Percentiles rank a stretch among this genome's conserved stretches.
phyloP scores from a whole-genome alignment of 2,797 vertebrate species.

The Psittacula derbiana region DNA sequence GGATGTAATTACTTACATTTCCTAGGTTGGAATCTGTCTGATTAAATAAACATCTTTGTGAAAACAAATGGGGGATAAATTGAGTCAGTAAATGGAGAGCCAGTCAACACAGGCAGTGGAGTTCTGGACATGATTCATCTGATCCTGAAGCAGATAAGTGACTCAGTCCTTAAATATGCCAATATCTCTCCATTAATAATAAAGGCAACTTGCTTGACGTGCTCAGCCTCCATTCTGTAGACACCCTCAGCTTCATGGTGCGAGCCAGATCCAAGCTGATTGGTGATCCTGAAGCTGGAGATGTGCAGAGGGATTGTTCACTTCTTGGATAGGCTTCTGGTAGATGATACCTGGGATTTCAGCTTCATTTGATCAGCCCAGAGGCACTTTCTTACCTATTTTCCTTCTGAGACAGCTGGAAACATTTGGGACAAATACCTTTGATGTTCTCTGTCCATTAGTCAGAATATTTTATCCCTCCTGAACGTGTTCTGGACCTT shows the following conservation, averaged over 20 bases:
- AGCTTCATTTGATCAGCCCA: background rate
- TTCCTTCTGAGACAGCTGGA: background rate
- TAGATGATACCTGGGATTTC: background rate
- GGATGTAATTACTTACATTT: conserved; percentile 1
- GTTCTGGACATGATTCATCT: conserved; percentile 37
- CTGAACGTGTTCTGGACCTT: background rate
- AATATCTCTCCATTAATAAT: background rate
- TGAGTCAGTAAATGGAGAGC: conserved; percentile 34
- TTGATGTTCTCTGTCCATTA: background rate
- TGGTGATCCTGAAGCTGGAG: background rate
- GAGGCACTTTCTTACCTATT: background rate
- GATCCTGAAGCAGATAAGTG: conserved; percentile 26
- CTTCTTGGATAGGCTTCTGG: background rate
- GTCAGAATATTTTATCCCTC: background rate
- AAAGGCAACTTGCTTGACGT: background rate
- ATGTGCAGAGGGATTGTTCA: background rate
- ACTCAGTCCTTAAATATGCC: background rate
- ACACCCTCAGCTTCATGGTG: background rate
- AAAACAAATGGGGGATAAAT: conserved; percentile 3
- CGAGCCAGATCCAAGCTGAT: background rate
- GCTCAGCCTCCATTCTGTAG: background rate
- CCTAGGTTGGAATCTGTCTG: background rate
- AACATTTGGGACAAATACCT: background rate
- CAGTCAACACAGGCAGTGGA: conserved; percentile 9
- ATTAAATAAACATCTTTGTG: conserved; percentile 39